Base-by-base conservation (phyloP, 2,888 invertebrate genomes). In the Conistra vaccinii region DNA sequence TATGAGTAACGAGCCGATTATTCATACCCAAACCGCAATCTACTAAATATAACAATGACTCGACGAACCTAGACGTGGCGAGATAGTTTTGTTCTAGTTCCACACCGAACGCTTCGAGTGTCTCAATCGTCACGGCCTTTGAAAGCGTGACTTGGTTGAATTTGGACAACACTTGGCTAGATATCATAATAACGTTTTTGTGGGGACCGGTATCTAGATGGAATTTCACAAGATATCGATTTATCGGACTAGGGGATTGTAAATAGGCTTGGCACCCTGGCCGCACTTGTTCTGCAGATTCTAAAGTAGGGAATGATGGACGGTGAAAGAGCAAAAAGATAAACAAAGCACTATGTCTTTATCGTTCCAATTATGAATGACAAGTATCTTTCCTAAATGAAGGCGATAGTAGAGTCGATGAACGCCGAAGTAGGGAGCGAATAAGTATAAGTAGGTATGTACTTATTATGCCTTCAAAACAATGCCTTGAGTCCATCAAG, bases 11-110 rank as follows among this genome's bases (percentile, higher is more conserved):
- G 26, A 63, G 51, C 66, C 53, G 29, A 68, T 71, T 73, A 60
- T 63, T 78, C 58, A 78, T 76, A 67, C 32, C 20, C 35, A 35
- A 69, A 66, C 48, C 69, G n/a, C 58, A 73, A 35, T 76, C 55
- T 70, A 53, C 76, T 73, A 84, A 80, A 78, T 83, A 82, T 81
- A 82, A 69, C 73, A 83, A 82, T 79, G 78, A 79, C 72, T 80
- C 74, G 65, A 77, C 69, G 62, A 73, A 35, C 14, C 29, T 55
- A 65, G 55, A 29, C 66, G 60, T 66, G 65, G 55, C 66, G 55
- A 58, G 65, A 65, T 63, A 10, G 39, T 53, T 79, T 76, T 69
- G 72, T 69, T 76, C 51, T 35, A 29, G 55, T n/a, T 60, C 32
- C 9, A 61, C 39, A 55, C 26, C 29, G 17, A 69, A 51, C 45